phyloP scores from a whole-genome alignment of 2,797 vertebrate species.

The Sorex maritimensis region DNA sequence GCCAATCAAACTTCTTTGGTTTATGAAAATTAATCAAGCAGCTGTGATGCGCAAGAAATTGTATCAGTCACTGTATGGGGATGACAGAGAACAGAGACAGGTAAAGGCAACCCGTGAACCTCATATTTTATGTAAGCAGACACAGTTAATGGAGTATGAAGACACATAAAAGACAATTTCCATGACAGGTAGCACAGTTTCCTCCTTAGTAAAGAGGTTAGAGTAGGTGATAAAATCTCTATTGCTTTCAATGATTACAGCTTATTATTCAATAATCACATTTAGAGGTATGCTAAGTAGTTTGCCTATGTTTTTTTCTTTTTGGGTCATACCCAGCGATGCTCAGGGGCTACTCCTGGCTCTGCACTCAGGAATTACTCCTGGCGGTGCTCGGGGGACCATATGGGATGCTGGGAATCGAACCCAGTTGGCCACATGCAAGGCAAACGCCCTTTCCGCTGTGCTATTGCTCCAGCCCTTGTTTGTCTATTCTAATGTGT shows the following conservation, averaged over 20 bases:
- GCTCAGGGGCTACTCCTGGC: no score
- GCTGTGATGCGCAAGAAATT: background rate
- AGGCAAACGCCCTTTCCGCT: no score
- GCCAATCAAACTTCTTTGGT: background rate
- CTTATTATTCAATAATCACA: conserved; percentile 7
- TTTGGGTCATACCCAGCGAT: no score
- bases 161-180: background rate
- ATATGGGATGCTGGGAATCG: no score
- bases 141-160: background rate
- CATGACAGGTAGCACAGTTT: background rate
- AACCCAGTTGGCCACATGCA: no score
- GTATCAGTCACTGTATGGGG: background rate
- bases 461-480: no score
- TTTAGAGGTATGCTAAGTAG: background rate
- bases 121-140: background rate
- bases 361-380: no score
- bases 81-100: background rate
- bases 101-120: background rate
- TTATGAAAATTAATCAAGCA: background rate
- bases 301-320: no score
- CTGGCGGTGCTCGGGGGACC: no score
- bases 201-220: background rate
- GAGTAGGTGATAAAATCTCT: background rate
- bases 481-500: background rate
- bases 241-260: background rate